phyloP scores from a whole-genome alignment of 1,140 invertebrate genomes.

The Drosophila orena region DNA sequence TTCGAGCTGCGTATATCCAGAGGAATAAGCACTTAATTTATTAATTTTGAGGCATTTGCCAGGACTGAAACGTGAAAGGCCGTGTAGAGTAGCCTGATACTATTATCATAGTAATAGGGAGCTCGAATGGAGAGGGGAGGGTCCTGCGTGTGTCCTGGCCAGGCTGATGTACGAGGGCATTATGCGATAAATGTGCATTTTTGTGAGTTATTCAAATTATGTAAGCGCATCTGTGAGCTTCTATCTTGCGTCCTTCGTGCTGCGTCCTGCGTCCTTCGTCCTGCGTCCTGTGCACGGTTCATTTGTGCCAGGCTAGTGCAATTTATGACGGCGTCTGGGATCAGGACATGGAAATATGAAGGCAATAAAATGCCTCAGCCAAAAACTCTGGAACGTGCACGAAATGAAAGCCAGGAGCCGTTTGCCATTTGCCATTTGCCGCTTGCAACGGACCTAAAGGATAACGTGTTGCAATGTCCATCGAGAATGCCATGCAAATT shows the following conservation, averaged over 20 bases:
- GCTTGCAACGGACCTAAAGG: not conserved
- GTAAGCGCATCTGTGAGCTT: slow-evolving; percentile 45
- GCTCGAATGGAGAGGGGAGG: too few species aligned
- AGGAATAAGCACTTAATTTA: too few species aligned
- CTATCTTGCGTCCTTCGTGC: slow-evolving; percentile 3
- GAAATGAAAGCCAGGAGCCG: not conserved
- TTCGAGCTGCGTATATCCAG: too few species aligned
- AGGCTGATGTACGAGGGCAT: slow-evolving; percentile 64
- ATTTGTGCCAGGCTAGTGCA: slow-evolving; percentile 48
- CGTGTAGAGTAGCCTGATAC: too few species aligned
- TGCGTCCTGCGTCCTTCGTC: not conserved
- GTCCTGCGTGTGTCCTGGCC: slow-evolving; percentile 28
- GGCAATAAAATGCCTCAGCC: slow-evolving; percentile 51
- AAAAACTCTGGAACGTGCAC: slow-evolving; percentile 16
- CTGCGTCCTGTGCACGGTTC: slow-evolving; percentile 28
- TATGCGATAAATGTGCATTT: slow-evolving; percentile 70
- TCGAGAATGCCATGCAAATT: slow-evolving; percentile 35
- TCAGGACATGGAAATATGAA: slow-evolving; percentile 57
- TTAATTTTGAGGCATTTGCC: too few species aligned
- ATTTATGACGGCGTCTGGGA: slow-evolving; percentile 57
- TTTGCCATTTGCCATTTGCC: not conserved
- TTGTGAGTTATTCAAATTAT: slow-evolving; percentile 66
- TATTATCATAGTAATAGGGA: too few species aligned
- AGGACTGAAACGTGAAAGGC: too few species aligned
- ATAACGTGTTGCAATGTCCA: slow-evolving; percentile 39